These are phyloP conservation scores for Lepidiolamprologus cunningtoni DNA, from an alignment of 2,113 vertebrate genomes.

Conservation along the genomic window DNA sequence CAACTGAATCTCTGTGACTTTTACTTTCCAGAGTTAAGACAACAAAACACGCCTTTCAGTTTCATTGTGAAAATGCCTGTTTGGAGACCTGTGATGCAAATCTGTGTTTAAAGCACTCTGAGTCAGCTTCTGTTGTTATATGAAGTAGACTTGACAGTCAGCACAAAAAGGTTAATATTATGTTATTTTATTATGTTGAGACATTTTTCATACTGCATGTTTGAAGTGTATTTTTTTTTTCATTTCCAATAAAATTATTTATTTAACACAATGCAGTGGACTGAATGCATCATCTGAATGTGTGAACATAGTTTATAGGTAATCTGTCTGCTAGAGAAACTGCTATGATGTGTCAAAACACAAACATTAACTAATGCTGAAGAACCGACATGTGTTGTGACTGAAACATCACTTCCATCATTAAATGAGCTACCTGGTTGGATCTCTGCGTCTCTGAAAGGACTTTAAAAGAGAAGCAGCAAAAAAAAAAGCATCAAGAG, in stretches of 20 bases:
- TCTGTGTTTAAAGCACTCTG: background rate
- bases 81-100: background rate
- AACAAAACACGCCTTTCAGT: background rate
- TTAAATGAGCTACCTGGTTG: background rate
- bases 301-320: fast-evolving
- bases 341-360: background rate
- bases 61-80: background rate
- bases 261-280: background rate
- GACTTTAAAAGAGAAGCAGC: background rate
- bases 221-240: background rate
- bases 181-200: background rate
- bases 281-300: background rate
- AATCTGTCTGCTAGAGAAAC: background rate
- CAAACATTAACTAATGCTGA: fast-evolving
- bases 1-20: background rate
- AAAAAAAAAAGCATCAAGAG: background rate
- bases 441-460: fast-evolving
- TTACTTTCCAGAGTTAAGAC: background rate
- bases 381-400: background rate
- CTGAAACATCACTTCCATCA: background rate
- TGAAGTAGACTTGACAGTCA: background rate
- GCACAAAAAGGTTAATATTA: background rate
- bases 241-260: background rate
- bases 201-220: background rate
- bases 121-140: background rate